phyloP scores from a whole-genome alignment of 2,113 vertebrate genomes.

The Limanda limanda region DNA sequence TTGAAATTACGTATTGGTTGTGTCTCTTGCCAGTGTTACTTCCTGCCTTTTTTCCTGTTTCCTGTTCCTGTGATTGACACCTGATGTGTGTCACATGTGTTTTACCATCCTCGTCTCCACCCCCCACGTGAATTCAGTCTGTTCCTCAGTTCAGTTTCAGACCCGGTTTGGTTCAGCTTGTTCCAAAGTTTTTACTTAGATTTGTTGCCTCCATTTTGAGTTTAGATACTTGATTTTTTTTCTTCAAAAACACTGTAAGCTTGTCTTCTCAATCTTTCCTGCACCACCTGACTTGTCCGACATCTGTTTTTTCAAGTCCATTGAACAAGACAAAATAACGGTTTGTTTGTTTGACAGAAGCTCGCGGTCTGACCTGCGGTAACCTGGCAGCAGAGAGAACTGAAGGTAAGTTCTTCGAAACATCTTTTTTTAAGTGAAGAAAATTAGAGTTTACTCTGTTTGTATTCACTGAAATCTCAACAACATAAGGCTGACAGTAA shows the following conservation, averaged over 20 bases:
- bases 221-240: too few species aligned
- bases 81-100: not conserved
- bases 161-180: not conserved
- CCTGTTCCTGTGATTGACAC: too few species aligned
- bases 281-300: not conserved
- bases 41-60: too few species aligned
- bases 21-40: too few species aligned
- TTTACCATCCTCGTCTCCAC: not conserved
- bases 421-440: not conserved
- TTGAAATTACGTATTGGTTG: not conserved
- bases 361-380: too few species aligned
- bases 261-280: too few species aligned
- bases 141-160: not conserved
- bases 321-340: too few species aligned
- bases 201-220: not conserved
- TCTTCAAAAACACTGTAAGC: too few species aligned
- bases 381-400: not conserved
- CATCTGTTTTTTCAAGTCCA: too few species aligned
- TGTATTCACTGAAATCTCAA: not conserved
- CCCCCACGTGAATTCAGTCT: not conserved
- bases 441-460: not conserved
- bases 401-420: too few species aligned
- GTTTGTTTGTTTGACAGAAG: too few species aligned
- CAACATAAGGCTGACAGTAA: not conserved
- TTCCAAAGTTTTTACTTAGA: not conserved